Percentiles rank a stretch among this genome's conserved stretches.
These are phyloP conservation scores for Conistra vaccinii DNA, from an alignment of 2,888 invertebrate genomes.

Conservation along the genomic window DNA sequence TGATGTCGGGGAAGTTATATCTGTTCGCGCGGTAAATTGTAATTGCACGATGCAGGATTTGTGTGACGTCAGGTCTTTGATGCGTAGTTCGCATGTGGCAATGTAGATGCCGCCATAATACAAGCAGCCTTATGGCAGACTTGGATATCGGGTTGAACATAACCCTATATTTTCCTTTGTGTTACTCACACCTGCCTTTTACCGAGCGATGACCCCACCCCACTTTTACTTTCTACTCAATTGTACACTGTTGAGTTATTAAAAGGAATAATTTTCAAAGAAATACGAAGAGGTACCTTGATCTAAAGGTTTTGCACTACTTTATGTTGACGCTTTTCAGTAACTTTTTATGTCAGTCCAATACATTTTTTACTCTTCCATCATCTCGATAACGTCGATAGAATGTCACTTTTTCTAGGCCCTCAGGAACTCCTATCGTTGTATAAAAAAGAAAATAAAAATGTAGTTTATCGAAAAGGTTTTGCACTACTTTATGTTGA, in stretches of 20 bases:
- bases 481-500: not conserved
- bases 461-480: not conserved
- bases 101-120: no score
- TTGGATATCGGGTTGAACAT: not conserved
- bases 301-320: no score
- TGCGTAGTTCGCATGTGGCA: no score
- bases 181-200: conserved; percentile 32
- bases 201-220: conserved; percentile 24
- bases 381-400: not conserved
- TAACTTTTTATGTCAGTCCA: no score
- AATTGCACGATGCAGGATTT: no score
- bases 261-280: not conserved
- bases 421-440: not conserved
- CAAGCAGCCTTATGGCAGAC: not conserved
- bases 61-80: no score
- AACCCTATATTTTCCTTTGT: conserved; percentile 9
- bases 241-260: conserved; percentile 7
- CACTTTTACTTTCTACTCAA: conserved; percentile 10
- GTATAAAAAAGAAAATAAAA: not conserved
- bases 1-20: no score
- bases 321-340: no score
- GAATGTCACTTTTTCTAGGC: no score
- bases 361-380: no score
- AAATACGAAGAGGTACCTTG: no score
- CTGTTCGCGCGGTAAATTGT: no score